phyloP scores from a whole-genome alignment of 2,888 invertebrate genomes.

The Oscheius sp. region DNA sequence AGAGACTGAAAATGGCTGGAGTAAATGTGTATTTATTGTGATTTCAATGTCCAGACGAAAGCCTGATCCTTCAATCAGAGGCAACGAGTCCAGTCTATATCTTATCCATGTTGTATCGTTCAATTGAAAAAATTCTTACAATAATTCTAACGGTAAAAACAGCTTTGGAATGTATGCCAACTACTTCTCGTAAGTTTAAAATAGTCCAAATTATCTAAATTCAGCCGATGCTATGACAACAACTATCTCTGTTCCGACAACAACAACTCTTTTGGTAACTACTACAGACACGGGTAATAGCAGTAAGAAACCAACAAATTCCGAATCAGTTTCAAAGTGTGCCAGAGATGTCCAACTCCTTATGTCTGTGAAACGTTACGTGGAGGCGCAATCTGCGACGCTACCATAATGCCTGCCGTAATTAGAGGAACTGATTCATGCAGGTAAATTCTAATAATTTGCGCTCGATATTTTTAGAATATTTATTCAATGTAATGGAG shows the following conservation, averaged over 20 bases:
- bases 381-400: background rate
- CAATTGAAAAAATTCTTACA: too few species aligned
- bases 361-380: background rate
- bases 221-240: background rate
- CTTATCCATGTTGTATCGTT: too few species aligned
- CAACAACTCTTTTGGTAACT: background rate
- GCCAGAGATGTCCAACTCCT: background rate
- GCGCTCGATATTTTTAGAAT: background rate
- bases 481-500: background rate
- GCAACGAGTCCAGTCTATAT: too few species aligned
- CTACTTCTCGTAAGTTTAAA: background rate
- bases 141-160: too few species aligned
- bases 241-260: background rate
- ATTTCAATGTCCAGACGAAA: too few species aligned
- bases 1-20: too few species aligned
- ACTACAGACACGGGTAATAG: background rate
- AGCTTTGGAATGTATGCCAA: background rate
- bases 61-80: too few species aligned
- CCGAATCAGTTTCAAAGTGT: too few species aligned
- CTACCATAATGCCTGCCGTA: background rate
- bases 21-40: too few species aligned
- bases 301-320: background rate
- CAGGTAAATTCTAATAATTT: too few species aligned
- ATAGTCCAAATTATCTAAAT: background rate
- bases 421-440: background rate